Evolutionary conservation across 1,140 invertebrate genomes (phyloP).

Genomic region (Papilio glaucus): DNA sequence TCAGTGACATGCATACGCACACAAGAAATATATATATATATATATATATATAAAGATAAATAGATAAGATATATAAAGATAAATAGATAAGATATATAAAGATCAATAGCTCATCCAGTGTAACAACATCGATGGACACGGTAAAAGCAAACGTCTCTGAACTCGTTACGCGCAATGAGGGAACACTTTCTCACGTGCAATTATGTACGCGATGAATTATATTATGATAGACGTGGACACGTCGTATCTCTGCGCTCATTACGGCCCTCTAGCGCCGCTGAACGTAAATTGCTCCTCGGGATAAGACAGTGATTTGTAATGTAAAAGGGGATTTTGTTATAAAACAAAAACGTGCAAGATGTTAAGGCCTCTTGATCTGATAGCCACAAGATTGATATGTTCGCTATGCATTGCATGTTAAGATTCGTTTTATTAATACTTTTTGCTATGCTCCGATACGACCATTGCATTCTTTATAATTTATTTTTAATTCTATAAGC

Average conservation of each 20-base stretch:
- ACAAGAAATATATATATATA: too few relatives aligned
- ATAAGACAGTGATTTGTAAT: slow-evolving; percentile 39
- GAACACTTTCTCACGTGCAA: slow-evolving; percentile 44
- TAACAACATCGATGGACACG: neutral
- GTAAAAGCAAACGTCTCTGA: slow-evolving; percentile 37
- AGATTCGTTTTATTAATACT: slow-evolving; percentile 13
- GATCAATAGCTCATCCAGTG: slow-evolving; percentile 21
- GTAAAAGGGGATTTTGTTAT: slow-evolving; percentile 32
- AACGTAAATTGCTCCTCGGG: slow-evolving; percentile 21
- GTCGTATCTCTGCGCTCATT: slow-evolving; percentile 36
- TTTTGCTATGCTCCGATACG: slow-evolving; percentile 12
- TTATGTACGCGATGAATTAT: slow-evolving; percentile 41
- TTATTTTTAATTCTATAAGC: neutral
- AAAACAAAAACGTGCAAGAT: slow-evolving; percentile 20
- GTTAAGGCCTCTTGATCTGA: slow-evolving; percentile 23
- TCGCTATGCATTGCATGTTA: slow-evolving; percentile 22
- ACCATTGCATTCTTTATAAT: neutral
- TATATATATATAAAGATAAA: too few relatives aligned
- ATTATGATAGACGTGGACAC: slow-evolving; percentile 37
- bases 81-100: too few relatives aligned
- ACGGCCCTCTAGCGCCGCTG: slow-evolving; percentile 17
- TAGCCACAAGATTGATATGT: slow-evolving; percentile 33
- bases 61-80: too few relatives aligned
- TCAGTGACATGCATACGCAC: too few relatives aligned
- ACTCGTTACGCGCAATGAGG: slow-evolving; percentile 45